phyloP scores from a whole-genome alignment of 1,140 invertebrate species.

The Forficula auricularia region DNA sequence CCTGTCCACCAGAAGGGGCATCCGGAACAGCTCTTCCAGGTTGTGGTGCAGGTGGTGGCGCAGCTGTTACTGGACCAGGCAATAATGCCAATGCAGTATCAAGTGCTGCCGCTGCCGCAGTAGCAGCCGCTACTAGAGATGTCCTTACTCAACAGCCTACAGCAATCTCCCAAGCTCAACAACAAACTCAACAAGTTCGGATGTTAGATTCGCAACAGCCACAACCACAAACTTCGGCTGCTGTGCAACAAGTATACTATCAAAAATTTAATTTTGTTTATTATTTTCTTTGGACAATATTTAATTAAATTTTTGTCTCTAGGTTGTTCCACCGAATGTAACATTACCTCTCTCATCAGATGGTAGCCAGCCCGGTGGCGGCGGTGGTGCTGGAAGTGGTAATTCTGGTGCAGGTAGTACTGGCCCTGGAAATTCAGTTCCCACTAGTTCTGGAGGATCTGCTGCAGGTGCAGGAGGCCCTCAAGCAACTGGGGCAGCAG shows the following conservation, averaged over 20 bases:
- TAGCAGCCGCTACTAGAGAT: conserved; percentile 20
- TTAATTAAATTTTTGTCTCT: too few species aligned
- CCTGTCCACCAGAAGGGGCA: conserved; percentile 44
- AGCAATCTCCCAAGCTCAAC: too few species aligned
- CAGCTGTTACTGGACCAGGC: conserved; percentile 3
- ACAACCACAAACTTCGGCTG: too few species aligned
- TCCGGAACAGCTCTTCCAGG: conserved; percentile 31
- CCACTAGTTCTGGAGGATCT: too few species aligned
- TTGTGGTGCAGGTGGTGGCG: conserved; percentile 11
- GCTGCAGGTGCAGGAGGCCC: too few species aligned
- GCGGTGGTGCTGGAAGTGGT: conserved; percentile 20
- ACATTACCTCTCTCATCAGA: conserved; percentile 38
- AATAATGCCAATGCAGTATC: too few species aligned
- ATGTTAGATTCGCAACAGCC: too few species aligned
- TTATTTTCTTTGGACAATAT: too few species aligned
- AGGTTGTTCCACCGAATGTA: conserved; percentile 36
- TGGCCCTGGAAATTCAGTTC: too few species aligned
- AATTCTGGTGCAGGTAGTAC: conserved; percentile 13
- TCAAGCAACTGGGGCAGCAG: too few species aligned
- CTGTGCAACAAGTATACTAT: too few species aligned
- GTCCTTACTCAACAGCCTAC: conserved; percentile 9
- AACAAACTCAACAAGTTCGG: conserved; percentile 3
- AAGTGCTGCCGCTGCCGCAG: conserved; percentile 22
- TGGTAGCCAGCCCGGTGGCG: conserved; percentile 11
- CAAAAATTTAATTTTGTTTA: too few species aligned